These are phyloP conservation scores for Coregonus clupeaformis DNA, from an alignment of 2,113 vertebrate species.

Conservation along the genomic window DNA sequence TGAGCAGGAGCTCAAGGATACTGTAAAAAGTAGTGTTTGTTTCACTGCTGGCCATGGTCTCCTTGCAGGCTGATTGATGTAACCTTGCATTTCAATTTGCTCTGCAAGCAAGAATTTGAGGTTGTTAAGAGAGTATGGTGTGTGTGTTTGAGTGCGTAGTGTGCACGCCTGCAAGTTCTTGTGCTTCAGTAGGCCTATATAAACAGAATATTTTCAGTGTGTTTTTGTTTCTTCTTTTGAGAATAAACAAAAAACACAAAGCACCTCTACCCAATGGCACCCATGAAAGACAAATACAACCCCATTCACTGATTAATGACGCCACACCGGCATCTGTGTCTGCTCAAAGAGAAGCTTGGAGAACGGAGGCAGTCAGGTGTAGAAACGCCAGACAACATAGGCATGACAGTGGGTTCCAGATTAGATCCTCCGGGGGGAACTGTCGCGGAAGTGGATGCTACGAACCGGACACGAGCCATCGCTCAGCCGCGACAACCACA, in stretches of 20 bases:
- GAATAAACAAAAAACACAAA: no score
- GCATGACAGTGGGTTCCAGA: neutral
- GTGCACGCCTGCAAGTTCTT: no score
- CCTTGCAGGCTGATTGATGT: no score
- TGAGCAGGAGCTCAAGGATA: no score
- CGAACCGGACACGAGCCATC: neutral
- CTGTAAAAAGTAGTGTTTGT: no score
- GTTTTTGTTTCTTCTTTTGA: neutral
- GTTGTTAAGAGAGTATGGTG: no score
- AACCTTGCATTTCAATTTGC: no score
- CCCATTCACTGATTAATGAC: neutral
- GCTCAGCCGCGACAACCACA: slow-evolving; percentile 28
- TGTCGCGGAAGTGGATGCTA: slow-evolving; percentile 1
- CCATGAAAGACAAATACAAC: neutral
- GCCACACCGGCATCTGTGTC: neutral
- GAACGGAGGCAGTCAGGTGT: slow-evolving; percentile 10
- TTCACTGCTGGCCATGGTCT: no score
- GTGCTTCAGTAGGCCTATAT: no score
- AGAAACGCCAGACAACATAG: neutral
- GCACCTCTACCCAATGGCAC: no score
- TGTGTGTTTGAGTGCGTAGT: no score
- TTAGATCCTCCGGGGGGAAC: neutral
- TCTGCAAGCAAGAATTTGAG: no score
- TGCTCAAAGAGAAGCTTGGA: neutral
- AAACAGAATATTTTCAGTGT: neutral